Conservation (phyloP, 2,797 vertebrate genomes). For the Carapus acus region DNA sequence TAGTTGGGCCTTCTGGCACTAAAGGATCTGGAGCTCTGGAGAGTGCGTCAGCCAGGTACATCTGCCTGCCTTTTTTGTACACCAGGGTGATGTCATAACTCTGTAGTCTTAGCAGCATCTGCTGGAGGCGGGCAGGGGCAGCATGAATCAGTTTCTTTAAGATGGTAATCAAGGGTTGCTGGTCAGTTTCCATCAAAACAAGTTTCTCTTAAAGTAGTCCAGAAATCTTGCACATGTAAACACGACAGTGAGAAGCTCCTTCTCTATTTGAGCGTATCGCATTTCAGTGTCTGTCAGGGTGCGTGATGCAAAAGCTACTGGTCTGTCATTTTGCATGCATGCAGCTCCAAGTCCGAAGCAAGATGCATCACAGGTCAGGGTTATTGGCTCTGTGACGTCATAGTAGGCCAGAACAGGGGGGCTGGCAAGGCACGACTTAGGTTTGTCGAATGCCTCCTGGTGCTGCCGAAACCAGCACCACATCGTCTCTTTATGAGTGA, state of each 20-base stretch:
- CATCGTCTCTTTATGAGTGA: slow-evolving; percentile 10
- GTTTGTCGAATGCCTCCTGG: neutral
- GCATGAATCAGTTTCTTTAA: slow-evolving; percentile 11
- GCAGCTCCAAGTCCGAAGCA: slow-evolving; percentile 17
- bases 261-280: slow-evolving; percentile 9
- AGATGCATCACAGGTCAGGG: slow-evolving; percentile 4
- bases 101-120: slow-evolving; percentile 18
- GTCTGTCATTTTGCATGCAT: slow-evolving; percentile 11
- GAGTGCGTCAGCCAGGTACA: slow-evolving; percentile 8
- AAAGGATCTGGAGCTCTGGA: too few relatives aligned
- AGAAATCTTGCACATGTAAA: slow-evolving; percentile 8
- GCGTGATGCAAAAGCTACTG: neutral
- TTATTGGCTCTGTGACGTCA: neutral
- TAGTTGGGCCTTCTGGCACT: too few relatives aligned
- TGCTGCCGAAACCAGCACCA: slow-evolving; percentile 23
- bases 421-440: slow-evolving; percentile 1
- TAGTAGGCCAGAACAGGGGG: slow-evolving; percentile 2
- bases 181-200: slow-evolving; percentile 26
- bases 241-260: slow-evolving; percentile 7
- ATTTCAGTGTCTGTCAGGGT: neutral
- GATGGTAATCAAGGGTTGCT: slow-evolving; percentile 27
- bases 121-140: slow-evolving; percentile 18
- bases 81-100: slow-evolving; percentile 12
- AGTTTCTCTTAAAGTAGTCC: slow-evolving; percentile 20
- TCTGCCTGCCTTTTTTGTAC: slow-evolving; percentile 8